phyloP scores from a whole-genome alignment of 2,113 vertebrate species.

The Chiloscyllium plagiosum region DNA sequence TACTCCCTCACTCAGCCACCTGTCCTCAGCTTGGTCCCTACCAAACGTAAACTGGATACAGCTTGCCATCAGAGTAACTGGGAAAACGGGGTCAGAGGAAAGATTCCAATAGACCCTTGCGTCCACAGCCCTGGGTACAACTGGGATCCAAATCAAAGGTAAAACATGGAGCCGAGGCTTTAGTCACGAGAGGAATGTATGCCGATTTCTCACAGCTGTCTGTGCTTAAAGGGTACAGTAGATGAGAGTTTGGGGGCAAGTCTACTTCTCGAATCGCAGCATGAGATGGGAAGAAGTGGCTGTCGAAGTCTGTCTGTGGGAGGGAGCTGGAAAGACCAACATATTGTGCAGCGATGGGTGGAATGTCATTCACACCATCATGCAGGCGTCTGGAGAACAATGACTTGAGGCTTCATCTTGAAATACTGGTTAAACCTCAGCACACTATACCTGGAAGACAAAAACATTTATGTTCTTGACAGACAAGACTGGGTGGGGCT shows the following conservation, averaged over 20 bases:
- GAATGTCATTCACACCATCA: conserved; percentile 49
- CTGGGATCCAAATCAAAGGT: neutral
- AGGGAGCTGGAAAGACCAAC: neutral
- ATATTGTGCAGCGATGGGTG: neutral
- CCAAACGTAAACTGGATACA: neutral
- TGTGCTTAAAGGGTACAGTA: neutral
- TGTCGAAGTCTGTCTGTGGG: neutral
- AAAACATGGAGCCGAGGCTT: neutral
- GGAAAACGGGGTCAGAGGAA: neutral
- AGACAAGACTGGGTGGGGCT: neutral
- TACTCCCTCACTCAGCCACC: neutral
- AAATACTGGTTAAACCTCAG: conserved; percentile 93
- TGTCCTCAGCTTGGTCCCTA: conserved; percentile 13
- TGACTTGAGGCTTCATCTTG: conserved; percentile 81
- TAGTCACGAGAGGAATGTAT: neutral
- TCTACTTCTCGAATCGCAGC: neutral
- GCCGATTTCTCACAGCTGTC: neutral
- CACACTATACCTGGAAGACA: conserved; percentile 74
- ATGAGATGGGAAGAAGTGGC: neutral
- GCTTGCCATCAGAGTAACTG: neutral
- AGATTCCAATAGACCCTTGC: neutral
- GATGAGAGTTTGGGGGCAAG: neutral
- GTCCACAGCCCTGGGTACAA: neutral
- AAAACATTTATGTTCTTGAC: neutral
- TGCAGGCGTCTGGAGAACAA: conserved; percentile 73